Evolutionary conservation across 2,113 vertebrate genomes (phyloP).

Genomic region (Porphyrio hochstetteri): DNA sequence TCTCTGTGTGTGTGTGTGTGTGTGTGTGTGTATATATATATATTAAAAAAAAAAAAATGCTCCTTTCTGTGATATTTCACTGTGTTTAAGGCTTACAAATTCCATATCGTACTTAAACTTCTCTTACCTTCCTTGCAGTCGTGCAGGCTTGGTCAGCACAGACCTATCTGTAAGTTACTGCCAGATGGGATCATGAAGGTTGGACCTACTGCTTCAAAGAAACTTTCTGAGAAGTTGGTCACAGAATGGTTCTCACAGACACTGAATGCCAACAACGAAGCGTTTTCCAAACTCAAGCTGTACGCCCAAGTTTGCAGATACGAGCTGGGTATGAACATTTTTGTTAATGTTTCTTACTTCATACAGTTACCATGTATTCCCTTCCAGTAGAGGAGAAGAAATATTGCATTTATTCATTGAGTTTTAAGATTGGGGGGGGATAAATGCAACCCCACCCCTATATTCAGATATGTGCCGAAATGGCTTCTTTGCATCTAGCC

Average conservation of each 20-base stretch:
- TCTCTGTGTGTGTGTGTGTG: background rate
- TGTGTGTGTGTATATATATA: too few species aligned
- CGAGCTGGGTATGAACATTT: slow-evolving; percentile 83
- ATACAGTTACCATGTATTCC: background rate
- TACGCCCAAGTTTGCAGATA: slow-evolving; percentile 98
- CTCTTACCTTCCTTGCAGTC: slow-evolving; percentile 75
- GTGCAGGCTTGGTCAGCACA: slow-evolving; percentile 95
- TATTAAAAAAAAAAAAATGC: too few species aligned
- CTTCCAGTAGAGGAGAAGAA: background rate
- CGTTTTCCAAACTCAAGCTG: slow-evolving; percentile 94
- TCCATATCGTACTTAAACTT: background rate
- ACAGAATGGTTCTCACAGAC: slow-evolving; percentile 95
- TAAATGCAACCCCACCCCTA: too few species aligned
- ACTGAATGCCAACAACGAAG: slow-evolving; percentile 86
- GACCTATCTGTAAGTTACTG: slow-evolving; percentile 92
- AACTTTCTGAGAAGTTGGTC: slow-evolving; percentile 89
- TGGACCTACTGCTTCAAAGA: slow-evolving; percentile 88
- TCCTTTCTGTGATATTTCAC: background rate
- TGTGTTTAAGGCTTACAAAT: background rate
- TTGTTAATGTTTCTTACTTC: background rate
- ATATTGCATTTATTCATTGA: background rate
- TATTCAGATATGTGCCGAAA: background rate
- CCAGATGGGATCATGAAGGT: slow-evolving; percentile 93
- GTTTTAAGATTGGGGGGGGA: background rate
- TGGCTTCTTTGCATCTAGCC: background rate